Conservation (phyloP, 1,140 invertebrate genomes). For the Harlomillsia oculata region DNA sequence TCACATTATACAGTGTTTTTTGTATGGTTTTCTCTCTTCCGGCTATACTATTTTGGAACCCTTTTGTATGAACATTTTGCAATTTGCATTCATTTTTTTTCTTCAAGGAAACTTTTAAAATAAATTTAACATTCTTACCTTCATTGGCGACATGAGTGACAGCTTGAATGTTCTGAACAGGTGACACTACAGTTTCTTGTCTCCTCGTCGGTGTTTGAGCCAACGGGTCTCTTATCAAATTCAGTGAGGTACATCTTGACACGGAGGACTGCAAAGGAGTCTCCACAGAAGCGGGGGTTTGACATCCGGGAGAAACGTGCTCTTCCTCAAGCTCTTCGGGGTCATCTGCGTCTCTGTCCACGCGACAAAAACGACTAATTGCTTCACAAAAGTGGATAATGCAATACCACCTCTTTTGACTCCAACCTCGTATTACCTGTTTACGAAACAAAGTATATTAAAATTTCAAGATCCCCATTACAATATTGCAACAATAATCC, state of each 20-base stretch:
- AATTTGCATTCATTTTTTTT: no score
- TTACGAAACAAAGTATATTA: no score
- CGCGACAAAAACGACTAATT: slow-evolving; percentile 38
- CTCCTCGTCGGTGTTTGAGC: slow-evolving; percentile 41
- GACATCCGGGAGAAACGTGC: slow-evolving; percentile 35
- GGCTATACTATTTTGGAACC: no score
- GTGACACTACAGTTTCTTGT: slow-evolving; percentile 34
- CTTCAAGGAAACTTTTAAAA: no score
- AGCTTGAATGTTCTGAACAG: slow-evolving; percentile 1
- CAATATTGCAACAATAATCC: no score
- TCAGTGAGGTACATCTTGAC: slow-evolving; percentile 71
- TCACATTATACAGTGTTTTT: no score
- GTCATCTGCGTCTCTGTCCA: slow-evolving; percentile 38
- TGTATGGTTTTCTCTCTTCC: no score
- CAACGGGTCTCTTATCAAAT: slow-evolving; percentile 63
- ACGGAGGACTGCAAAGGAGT: slow-evolving; percentile 68
- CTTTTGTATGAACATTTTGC: no score
- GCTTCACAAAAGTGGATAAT: slow-evolving; percentile 11
- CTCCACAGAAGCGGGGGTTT: slow-evolving; percentile 71
- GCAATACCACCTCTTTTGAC: slow-evolving; percentile 26
- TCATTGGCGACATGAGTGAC: no score
- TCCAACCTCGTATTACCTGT: slow-evolving; percentile 27
- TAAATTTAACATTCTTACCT: no score
- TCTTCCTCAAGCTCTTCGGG: slow-evolving; percentile 36
- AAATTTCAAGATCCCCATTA: no score